A percentile compares a stretch with the other conserved stretches of the same genome.
Conservation (phyloP, 2,113 vertebrate species). For the Pimephales promelas region DNA sequence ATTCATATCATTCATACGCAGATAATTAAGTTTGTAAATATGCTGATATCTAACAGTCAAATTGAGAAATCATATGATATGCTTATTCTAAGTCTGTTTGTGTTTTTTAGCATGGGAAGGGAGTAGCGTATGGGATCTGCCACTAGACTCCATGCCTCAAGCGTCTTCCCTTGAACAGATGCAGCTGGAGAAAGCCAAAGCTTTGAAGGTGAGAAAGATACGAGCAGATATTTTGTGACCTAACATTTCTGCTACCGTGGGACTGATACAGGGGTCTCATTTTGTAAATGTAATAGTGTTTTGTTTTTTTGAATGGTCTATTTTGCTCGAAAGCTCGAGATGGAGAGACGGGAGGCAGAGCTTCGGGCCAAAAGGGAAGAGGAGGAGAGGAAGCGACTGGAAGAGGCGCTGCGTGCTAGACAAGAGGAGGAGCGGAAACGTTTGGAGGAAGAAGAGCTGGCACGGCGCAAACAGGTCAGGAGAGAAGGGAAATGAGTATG, state of each 20-base stretch:
- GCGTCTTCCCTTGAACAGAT: slow-evolving; percentile 93
- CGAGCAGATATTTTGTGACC: too few species aligned
- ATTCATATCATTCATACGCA: neutral
- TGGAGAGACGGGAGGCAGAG: slow-evolving; percentile 91
- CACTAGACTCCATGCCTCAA: slow-evolving; percentile 86
- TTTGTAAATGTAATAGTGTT: neutral
- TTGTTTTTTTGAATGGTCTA: neutral
- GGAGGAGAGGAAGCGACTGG: slow-evolving; percentile 90
- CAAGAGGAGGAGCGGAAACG: slow-evolving; percentile 90
- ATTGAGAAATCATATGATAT: too few species aligned
- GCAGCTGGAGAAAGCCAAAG: slow-evolving; percentile 94
- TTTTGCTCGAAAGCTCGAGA: slow-evolving; percentile 80
- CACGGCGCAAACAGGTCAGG: slow-evolving; percentile 91
- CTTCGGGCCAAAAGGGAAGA: slow-evolving; percentile 94
- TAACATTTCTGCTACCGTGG: too few species aligned
- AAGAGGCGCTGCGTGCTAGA: slow-evolving; percentile 88
- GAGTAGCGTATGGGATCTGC: slow-evolving; percentile 97
- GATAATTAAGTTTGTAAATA: too few species aligned
- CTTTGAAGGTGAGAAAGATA: slow-evolving; percentile 76
- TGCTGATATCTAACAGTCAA: too few species aligned
- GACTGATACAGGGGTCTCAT: neutral
- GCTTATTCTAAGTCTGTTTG: neutral
- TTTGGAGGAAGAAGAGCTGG: slow-evolving; percentile 91
- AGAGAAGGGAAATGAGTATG: neutral
- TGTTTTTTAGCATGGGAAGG: slow-evolving; percentile 85